Percentiles rank a stretch among this genome's conserved stretches.
phyloP scores from a whole-genome alignment of 2,888 invertebrate species.

The Drosophila macrothrix region DNA sequence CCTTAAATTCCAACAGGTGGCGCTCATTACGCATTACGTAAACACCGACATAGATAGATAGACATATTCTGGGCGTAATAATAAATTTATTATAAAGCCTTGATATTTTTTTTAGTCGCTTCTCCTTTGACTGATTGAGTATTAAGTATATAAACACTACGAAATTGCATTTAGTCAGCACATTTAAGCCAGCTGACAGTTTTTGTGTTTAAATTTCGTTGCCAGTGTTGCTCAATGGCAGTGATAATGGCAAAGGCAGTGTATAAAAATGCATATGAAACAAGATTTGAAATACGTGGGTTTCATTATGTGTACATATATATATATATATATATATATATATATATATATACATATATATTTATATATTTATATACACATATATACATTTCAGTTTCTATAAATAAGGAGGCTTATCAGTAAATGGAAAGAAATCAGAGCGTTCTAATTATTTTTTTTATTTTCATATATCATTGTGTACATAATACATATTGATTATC shows the following conservation, averaged over 20 bases:
- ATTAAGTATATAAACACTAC: background rate
- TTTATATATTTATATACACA: background rate
- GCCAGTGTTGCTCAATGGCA: background rate
- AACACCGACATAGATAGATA: background rate
- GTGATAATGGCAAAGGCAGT: background rate
- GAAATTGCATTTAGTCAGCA: background rate
- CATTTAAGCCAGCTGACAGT: constrained; percentile 1
- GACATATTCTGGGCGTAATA: background rate
- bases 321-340: background rate
- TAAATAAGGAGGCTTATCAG: constrained; percentile 43
- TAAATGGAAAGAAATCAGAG: constrained; percentile 30
- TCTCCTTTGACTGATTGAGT: background rate
- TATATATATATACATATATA: background rate
- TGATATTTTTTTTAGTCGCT: background rate
- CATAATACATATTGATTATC: constrained; percentile 48
- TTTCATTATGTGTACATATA: background rate
- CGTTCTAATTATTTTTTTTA: constrained; percentile 17
- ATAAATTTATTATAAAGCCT: background rate
- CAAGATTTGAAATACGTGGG: background rate
- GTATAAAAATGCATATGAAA: background rate
- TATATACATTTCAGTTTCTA: constrained; percentile 5
- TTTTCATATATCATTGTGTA: constrained; percentile 1
- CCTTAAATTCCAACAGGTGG: constrained; percentile 48
- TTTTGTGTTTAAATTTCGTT: background rate
- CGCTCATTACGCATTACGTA: constrained; percentile 10